A percentile compares a stretch with the other conserved stretches of the same genome.
Conservation (phyloP, 2,113 vertebrate genomes). For the Paradoxurus hermaphroditus region DNA sequence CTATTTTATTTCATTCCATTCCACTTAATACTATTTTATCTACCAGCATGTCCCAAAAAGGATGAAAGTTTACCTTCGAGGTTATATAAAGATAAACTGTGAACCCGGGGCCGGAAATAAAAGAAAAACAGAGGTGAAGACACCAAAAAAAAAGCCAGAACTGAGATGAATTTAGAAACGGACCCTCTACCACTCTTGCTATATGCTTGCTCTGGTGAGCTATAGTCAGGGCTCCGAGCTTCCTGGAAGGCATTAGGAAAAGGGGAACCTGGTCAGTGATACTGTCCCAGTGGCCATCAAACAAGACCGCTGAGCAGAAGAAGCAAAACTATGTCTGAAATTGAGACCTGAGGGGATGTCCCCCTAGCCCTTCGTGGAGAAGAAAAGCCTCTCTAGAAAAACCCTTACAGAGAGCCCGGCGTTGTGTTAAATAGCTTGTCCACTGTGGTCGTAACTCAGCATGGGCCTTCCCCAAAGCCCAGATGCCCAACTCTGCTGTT, state of each 20-base stretch:
- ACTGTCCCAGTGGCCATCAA: neutral
- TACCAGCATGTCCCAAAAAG: neutral
- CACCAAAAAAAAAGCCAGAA: neutral
- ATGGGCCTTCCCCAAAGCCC: neutral
- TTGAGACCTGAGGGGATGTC: neutral
- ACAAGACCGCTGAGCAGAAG: too few relatives aligned
- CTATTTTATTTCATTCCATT: neutral
- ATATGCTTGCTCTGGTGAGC: neutral
- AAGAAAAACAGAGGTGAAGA: neutral
- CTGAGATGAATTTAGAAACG: neutral
- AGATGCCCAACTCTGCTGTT: neutral
- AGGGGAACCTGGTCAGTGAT: neutral
- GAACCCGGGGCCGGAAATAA: neutral
- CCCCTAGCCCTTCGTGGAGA: neutral
- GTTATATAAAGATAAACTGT: neutral
- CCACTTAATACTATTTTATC: neutral
- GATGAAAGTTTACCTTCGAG: neutral
- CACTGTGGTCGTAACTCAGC: neutral
- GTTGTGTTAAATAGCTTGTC: neutral
- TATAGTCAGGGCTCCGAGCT: neutral
- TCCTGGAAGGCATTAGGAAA: neutral
- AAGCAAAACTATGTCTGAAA: neutral
- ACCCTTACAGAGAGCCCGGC: neutral
- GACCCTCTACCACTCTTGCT: neutral
- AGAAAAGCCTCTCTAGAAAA: neutral